Conservation (phyloP, 1,140 invertebrate genomes). For the Ceratoteleas bidentatus region DNA sequence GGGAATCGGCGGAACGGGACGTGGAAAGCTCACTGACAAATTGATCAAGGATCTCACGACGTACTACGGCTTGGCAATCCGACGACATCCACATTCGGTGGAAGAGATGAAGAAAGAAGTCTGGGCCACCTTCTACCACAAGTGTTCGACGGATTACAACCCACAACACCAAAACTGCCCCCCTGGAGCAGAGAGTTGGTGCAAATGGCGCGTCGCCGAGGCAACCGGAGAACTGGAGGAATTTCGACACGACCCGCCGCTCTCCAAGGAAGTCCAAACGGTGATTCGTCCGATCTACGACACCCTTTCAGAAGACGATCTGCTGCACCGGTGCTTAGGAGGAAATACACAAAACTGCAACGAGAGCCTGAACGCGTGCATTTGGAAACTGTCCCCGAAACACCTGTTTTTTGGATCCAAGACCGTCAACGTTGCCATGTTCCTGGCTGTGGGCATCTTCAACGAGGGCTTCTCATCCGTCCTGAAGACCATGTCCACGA, state of each 20-base stretch:
- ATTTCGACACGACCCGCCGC: constrained; percentile 19
- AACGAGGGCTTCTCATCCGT: constrained; percentile 23
- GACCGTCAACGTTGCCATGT: constrained; percentile 8
- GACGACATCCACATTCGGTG: constrained; percentile 17
- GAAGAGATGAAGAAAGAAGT: constrained; percentile 14
- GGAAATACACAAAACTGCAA: constrained; percentile 33
- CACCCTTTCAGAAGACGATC: constrained; percentile 9
- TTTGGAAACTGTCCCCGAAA: constrained; percentile 13
- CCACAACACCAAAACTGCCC: constrained; percentile 20
- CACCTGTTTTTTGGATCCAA: constrained; percentile 4
- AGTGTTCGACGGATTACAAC: constrained; percentile 8
- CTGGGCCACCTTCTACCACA: constrained; percentile 19
- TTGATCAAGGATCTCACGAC: constrained; percentile 7
- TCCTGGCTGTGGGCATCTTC: constrained; percentile 9
- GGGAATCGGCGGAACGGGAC: constrained; percentile 15
- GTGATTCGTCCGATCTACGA: constrained; percentile 11
- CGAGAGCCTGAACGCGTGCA: constrained; percentile 15
- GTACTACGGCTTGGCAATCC: constrained; percentile 12
- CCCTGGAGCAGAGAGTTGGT: constrained; percentile 11
- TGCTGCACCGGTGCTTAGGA: constrained; percentile 13
- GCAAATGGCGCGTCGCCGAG: constrained; percentile 18
- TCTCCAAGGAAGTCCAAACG: constrained; percentile 15
- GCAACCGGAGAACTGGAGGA: constrained; percentile 16
- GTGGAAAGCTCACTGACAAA: constrained; percentile 3
- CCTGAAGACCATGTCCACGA: constrained; percentile 20